A percentile compares a stretch with the other conserved stretches of the same genome.
These are phyloP conservation scores for Lasioglossum baleicum DNA, from an alignment of 1,140 invertebrate species.

Conservation along the genomic window DNA sequence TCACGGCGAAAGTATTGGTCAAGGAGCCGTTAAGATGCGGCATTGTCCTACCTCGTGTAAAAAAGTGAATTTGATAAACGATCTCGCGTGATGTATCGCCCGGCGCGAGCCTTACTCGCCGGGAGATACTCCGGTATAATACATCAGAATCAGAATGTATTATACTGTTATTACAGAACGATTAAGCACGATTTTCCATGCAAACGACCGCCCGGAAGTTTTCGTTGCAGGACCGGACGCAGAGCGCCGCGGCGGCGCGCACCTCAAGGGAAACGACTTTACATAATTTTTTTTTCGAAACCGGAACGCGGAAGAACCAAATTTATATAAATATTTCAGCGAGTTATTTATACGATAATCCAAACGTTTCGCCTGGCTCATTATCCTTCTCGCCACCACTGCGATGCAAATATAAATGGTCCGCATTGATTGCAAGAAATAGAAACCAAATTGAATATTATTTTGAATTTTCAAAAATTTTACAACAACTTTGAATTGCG, in stretches of 20 bases:
- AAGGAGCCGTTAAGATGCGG: slow-evolving; percentile 42
- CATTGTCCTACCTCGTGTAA: slow-evolving; percentile 18
- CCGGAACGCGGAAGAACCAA: not conserved
- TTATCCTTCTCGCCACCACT: not conserved
- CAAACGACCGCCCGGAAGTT: not conserved
- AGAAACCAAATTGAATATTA: too few relatives aligned
- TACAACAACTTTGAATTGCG: too few relatives aligned
- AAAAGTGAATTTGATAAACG: slow-evolving; percentile 34
- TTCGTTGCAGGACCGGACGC: not conserved
- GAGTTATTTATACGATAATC: not conserved
- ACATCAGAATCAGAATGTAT: not conserved
- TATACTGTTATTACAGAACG: slow-evolving; percentile 1
- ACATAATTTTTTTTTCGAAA: not conserved
- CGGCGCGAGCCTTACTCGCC: not conserved
- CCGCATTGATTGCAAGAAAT: too few relatives aligned
- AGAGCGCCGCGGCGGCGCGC: not conserved
- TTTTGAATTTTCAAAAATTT: too few relatives aligned
- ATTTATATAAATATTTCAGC: not conserved
- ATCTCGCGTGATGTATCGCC: slow-evolving; percentile 26
- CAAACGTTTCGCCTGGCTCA: not conserved
- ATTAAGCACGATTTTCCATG: slow-evolving; percentile 19
- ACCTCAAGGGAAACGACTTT: not conserved
- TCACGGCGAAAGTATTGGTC: slow-evolving; percentile 43
- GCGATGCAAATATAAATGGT: too few relatives aligned
- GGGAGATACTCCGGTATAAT: slow-evolving; percentile 9